phyloP scores from a whole-genome alignment of 2,113 vertebrate species.

The Brachyistius frenatus region DNA sequence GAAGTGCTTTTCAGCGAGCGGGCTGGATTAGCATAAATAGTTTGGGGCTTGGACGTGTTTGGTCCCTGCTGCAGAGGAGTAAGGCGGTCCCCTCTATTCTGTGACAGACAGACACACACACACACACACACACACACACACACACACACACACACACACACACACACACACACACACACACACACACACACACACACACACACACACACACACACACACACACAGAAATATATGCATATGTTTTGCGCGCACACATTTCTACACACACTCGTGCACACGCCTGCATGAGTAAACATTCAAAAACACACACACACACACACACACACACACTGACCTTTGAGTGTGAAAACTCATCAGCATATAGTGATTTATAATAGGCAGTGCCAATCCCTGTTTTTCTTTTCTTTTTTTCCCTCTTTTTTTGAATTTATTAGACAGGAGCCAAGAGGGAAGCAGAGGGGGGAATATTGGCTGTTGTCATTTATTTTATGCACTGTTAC shows the following conservation, averaged over 20 bases:
- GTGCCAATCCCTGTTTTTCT: slow-evolving; percentile 55
- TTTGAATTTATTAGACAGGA: slow-evolving; percentile 60
- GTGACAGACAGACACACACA: slow-evolving; percentile 41
- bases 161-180: slow-evolving; percentile 30
- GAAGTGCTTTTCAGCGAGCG: slow-evolving; percentile 78
- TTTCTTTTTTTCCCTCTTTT: neutral
- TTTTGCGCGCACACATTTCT: neutral
- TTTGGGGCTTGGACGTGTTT: slow-evolving; percentile 79
- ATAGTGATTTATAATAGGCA: slow-evolving; percentile 73
- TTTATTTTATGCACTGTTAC: slow-evolving; percentile 52
- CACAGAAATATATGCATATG: neutral
- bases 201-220: slow-evolving; percentile 29
- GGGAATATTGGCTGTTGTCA: slow-evolving; percentile 41
- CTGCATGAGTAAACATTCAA: slow-evolving; percentile 65
- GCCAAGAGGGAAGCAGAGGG: neutral
- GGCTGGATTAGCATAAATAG: slow-evolving; percentile 87
- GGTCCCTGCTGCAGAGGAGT: slow-evolving; percentile 65
- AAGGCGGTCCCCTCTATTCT: slow-evolving; percentile 52
- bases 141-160: slow-evolving; percentile 32
- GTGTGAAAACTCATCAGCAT: slow-evolving; percentile 73
- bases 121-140: slow-evolving; percentile 30
- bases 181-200: slow-evolving; percentile 20
- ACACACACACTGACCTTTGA: slow-evolving; percentile 70
- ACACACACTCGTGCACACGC: slow-evolving; percentile 52
- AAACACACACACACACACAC: slow-evolving; percentile 61